A percentile compares a stretch with the other conserved stretches of the same genome.
These are phyloP conservation scores for Drosophila tropicalis DNA, from an alignment of 1,140 invertebrate genomes.

Conservation along the genomic window DNA sequence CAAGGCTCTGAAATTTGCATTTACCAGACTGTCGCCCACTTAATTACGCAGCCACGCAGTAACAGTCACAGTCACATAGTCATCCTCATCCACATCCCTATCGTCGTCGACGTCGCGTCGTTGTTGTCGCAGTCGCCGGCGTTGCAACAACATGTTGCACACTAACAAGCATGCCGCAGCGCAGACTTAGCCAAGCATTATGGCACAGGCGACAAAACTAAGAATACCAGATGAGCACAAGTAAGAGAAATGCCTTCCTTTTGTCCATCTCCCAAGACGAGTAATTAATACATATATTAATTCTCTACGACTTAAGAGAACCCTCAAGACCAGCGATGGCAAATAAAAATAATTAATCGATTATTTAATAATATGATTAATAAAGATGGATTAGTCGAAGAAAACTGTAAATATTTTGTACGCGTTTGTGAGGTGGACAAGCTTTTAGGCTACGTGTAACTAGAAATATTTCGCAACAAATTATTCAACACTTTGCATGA, in stretches of 20 bases:
- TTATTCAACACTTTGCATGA: slow-evolving; percentile 80
- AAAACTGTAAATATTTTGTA: no score
- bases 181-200: slow-evolving; percentile 12
- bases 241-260: no score
- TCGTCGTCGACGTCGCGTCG: slow-evolving; percentile 19
- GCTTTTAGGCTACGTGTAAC: slow-evolving; percentile 48
- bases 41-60: slow-evolving; percentile 75
- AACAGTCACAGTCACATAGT: slow-evolving; percentile 18
- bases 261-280: no score
- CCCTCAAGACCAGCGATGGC: no score
- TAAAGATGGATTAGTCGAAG: no score
- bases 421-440: slow-evolving; percentile 47
- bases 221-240: neutral
- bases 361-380: no score
- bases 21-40: slow-evolving; percentile 80
- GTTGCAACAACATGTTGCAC: slow-evolving; percentile 70
- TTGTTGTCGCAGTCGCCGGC: slow-evolving; percentile 35
- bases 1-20: slow-evolving; percentile 79
- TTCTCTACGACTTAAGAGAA: no score
- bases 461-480: slow-evolving; percentile 80
- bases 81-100: slow-evolving; percentile 13
- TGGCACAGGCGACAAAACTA: slow-evolving; percentile 46
- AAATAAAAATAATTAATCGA: no score
- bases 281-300: no score
- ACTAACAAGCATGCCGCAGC: slow-evolving; percentile 61